These are phyloP conservation scores for Acinonyx jubatus DNA, from an alignment of 2,113 vertebrate species.

Conservation along the genomic window DNA sequence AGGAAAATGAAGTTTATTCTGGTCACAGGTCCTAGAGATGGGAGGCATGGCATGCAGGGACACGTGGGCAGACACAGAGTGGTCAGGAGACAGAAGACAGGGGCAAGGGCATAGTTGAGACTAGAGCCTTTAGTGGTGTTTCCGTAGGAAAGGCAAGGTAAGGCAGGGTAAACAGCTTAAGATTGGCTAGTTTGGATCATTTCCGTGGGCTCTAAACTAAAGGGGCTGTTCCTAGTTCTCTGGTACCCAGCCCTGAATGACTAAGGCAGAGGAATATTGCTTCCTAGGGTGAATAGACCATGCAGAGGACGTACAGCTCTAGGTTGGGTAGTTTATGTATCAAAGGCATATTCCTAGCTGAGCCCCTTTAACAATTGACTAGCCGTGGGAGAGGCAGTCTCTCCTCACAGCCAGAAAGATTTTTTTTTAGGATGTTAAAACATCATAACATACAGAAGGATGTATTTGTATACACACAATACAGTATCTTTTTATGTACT, in stretches of 20 bases:
- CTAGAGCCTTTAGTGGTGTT: background rate
- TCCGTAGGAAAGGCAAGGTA: background rate
- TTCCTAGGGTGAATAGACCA: background rate
- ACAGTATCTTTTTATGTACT: background rate
- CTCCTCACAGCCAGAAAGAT: background rate
- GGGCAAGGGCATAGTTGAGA: background rate
- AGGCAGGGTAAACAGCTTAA: background rate
- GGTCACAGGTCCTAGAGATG: background rate
- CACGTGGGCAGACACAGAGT: background rate
- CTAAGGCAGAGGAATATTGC: background rate
- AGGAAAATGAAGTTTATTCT: background rate
- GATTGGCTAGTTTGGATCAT: background rate
- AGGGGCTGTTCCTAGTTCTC: background rate
- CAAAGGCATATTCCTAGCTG: background rate
- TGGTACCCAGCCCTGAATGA: background rate
- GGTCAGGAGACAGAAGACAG: background rate
- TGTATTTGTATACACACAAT: background rate
- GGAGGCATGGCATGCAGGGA: rapidly evolving
- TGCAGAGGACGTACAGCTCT: background rate
- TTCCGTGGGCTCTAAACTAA: background rate
- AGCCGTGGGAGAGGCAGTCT: background rate
- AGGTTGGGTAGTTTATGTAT: background rate
- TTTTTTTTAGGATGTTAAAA: background rate
- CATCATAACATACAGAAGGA: background rate
- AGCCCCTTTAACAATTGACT: background rate